These are phyloP conservation scores for Zapornia atra DNA, from an alignment of 2,113 vertebrate genomes.

Conservation along the genomic window DNA sequence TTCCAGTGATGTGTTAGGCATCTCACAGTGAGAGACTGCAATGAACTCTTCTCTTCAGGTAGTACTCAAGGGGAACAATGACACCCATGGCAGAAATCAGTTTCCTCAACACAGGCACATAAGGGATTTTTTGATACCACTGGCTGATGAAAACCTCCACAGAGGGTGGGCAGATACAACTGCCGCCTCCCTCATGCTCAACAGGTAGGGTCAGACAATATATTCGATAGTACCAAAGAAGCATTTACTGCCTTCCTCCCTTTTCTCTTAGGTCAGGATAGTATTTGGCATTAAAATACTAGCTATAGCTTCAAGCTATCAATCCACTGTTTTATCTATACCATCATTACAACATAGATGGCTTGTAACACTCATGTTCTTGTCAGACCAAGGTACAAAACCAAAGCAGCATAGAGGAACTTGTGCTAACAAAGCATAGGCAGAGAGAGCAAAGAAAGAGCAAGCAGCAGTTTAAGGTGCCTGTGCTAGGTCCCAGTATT, in stretches of 20 bases:
- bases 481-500: not conserved
- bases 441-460: not conserved
- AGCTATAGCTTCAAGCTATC: not conserved
- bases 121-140: not conserved
- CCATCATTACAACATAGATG: not conserved
- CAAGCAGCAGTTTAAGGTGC: not conserved
- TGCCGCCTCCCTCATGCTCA: not conserved
- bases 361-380: fast-evolving
- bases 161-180: not conserved
- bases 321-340: not conserved
- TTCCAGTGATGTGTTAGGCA: not conserved
- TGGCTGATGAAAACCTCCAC: not conserved
- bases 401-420: not conserved
- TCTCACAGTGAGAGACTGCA: not conserved
- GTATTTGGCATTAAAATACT: not conserved
- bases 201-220: not conserved
- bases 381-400: not conserved
- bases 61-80: not conserved
- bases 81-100: not conserved
- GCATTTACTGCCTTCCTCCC: not conserved
- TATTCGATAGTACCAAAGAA: not conserved
- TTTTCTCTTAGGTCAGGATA: not conserved
- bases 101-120: not conserved
- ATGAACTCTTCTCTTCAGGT: not conserved
- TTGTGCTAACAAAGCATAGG: not conserved